These are phyloP conservation scores for Microdon myrmicae DNA, from an alignment of 2,888 invertebrate genomes.

Conservation along the genomic window DNA sequence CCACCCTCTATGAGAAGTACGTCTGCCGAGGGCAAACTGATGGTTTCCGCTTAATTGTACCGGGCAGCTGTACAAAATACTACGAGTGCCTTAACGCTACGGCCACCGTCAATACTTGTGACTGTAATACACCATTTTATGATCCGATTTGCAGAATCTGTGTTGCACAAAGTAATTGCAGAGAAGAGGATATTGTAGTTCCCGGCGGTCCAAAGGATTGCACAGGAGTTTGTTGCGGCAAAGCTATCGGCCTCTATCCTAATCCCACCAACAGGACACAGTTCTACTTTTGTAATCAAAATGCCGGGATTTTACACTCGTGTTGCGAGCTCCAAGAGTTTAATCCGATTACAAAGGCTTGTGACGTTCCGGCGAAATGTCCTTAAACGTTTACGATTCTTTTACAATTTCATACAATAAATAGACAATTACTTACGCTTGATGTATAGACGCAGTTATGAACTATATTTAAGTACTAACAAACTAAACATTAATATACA, in stretches of 20 bases:
- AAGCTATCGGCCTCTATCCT: conserved; percentile 11
- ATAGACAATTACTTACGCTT: too few species aligned
- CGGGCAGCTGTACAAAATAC: conserved; percentile 61
- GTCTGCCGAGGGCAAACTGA: conserved; percentile 56
- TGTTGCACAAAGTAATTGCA: conserved; percentile 57
- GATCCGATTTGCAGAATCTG: conserved; percentile 55
- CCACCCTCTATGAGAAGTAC: conserved; percentile 56
- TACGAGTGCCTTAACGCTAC: conserved; percentile 57
- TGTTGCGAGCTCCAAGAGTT: conserved; percentile 18
- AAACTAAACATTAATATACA: too few species aligned
- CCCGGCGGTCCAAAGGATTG: conserved; percentile 13
- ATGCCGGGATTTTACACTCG: conserved; percentile 17
- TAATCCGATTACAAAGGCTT: conserved; percentile 26
- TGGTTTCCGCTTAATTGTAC: conserved; percentile 59
- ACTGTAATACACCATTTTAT: conserved; percentile 49
- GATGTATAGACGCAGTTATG: too few species aligned
- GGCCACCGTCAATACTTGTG: conserved; percentile 53
- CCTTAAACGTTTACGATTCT: too few species aligned
- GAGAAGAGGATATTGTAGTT: conserved; percentile 45
- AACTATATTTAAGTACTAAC: too few species aligned
- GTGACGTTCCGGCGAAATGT: conserved; percentile 28
- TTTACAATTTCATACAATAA: too few species aligned
- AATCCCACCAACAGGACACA: conserved; percentile 1
- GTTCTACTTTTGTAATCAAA: conserved; percentile 16
- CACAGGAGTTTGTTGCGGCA: conserved; percentile 22